Conservation (phyloP, 2,888 invertebrate genomes). For the Argyresthia albistria region DNA sequence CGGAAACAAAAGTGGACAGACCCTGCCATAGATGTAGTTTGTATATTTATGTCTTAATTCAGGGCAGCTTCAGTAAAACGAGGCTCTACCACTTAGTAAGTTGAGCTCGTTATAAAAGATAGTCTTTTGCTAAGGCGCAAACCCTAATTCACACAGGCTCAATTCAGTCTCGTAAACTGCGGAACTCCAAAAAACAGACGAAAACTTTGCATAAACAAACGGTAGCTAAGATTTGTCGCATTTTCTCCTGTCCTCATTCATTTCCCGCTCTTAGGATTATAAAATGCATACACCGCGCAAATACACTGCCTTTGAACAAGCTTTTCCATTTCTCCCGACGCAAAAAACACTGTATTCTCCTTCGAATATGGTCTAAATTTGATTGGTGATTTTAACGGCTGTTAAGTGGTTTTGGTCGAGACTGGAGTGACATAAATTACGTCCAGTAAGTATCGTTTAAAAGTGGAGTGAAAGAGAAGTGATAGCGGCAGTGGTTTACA, state of each 20-base stretch:
- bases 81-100: too few species aligned
- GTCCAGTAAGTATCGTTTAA: constrained; percentile 23
- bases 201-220: not conserved
- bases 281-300: constrained; percentile 25
- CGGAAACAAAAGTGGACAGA: too few species aligned
- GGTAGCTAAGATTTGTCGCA: constrained; percentile 19
- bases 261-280: constrained; percentile 25
- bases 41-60: too few species aligned
- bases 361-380: not conserved
- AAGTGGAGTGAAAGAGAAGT: constrained; percentile 25
- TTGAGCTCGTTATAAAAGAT: too few species aligned
- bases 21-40: too few species aligned
- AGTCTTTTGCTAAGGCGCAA: too few species aligned
- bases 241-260: constrained; percentile 25
- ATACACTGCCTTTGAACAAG: constrained; percentile 6
- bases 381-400: not conserved
- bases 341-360: constrained; percentile 6
- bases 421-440: constrained; percentile 26
- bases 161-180: too few species aligned
- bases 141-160: too few species aligned
- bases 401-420: constrained; percentile 19
- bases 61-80: too few species aligned
- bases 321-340: constrained; percentile 6
- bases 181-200: not conserved
- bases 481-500: constrained; percentile 25